Evolutionary conservation across 2,797 vertebrate genomes (phyloP).

Genomic region (Pagetopsis macropterus): DNA sequence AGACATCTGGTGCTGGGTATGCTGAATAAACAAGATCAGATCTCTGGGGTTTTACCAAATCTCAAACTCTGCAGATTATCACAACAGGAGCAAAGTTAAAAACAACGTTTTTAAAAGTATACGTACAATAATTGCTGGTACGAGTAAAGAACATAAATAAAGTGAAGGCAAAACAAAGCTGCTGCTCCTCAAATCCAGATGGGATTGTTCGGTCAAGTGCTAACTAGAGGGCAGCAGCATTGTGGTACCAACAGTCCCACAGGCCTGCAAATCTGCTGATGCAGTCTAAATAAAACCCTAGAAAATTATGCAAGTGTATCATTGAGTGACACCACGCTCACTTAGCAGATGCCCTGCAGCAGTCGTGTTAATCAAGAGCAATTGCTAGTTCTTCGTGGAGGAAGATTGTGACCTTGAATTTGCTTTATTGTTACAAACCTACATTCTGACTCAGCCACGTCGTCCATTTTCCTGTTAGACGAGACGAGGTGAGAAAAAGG

Average conservation of each 20-base stretch:
- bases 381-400: conserved; percentile 4
- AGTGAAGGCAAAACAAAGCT: conserved; percentile 30
- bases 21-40: neutral
- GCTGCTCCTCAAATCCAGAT: conserved; percentile 31
- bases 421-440: neutral
- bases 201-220: conserved; percentile 59
- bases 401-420: conserved; percentile 1
- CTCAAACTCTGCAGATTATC: neutral
- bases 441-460: neutral
- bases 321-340: conserved; percentile 31
- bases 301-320: conserved; percentile 13
- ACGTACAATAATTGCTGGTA: neutral
- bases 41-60: neutral
- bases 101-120: neutral
- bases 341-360: conserved; percentile 53
- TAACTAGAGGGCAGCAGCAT: conserved; percentile 66
- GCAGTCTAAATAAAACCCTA: conserved; percentile 33
- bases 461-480: neutral
- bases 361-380: conserved; percentile 13
- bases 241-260: conserved; percentile 48
- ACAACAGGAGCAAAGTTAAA: neutral
- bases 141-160: neutral
- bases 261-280: conserved; percentile 50
- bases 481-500: conserved; percentile 1
- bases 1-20: conserved; percentile 4